Evolutionary conservation across 2,113 vertebrate genomes (phyloP), one percentile per base, ranked within the genome.

Genomic region (Anarhynchus alexandrinus): DNA sequence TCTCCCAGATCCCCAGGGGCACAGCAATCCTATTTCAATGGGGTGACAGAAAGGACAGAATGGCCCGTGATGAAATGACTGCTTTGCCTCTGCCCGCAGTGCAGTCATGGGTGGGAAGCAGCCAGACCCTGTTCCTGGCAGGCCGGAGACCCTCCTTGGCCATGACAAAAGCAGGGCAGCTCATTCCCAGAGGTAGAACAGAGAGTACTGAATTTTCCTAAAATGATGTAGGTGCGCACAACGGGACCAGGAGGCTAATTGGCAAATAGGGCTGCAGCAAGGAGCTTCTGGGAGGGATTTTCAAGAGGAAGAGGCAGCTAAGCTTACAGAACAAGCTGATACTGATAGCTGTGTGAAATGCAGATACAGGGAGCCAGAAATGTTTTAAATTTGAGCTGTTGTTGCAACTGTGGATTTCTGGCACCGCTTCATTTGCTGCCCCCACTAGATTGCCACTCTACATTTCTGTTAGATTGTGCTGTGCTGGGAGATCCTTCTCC

Each of bases 401-500:
- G 67, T 10, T 52, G 70, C 43, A 10, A 19, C 67, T 5, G 1
- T 49, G 32, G 72, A 67, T 84, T 95, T 90, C 94, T 49, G 54
- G 81, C 82, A 34, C 71, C 42, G 51, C 42, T 88, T 94, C 83
- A 88, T 94, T 95, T 93, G 73, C 85, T 95, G 73, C 43, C 95
- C 77, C 91, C 82, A 18, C 32, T 69, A 93, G 91, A 94, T 79
- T 96, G 77, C 82, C 67, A 77, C 72, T 91, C 84, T 85, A 89
- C 93, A 96, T 97, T 95, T 95, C 97, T 93, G 92, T 90, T 96
- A 91, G 95, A 92, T 97, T 96, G 92, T 77, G 69, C 95, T 96
- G 94, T 95, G 96, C 95, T 93, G 91, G 86, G 85, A 97, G 51
- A 94, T 65, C 93, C 82, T 97, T 98, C 97, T 98, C 95, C 55